Evolutionary conservation across 2,888 invertebrate species (phyloP).

Genomic region (Dermolepida albohirtum): DNA sequence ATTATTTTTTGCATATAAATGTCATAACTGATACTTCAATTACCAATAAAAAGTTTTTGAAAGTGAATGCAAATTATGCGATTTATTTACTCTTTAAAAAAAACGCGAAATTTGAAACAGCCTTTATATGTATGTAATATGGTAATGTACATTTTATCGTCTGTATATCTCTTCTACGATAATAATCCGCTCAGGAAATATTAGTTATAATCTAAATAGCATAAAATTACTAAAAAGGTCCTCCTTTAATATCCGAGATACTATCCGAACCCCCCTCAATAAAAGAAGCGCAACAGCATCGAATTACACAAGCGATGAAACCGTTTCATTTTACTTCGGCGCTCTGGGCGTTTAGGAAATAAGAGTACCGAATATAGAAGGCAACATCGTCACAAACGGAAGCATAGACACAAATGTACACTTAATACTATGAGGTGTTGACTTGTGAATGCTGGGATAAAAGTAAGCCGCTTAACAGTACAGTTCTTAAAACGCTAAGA

Average conservation of each 20-base stretch:
- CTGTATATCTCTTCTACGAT: not conserved
- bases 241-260: slow-evolving; percentile 25
- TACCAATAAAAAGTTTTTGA: too few species aligned
- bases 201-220: slow-evolving; percentile 37
- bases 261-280: slow-evolving; percentile 10
- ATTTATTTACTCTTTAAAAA: too few species aligned
- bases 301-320: slow-evolving; percentile 25
- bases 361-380: not conserved
- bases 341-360: slow-evolving; percentile 6
- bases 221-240: slow-evolving; percentile 32
- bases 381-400: slow-evolving; percentile 19
- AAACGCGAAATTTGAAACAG: too few species aligned
- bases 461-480: slow-evolving; percentile 40
- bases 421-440: slow-evolving; percentile 41
- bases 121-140: too few species aligned
- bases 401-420: slow-evolving; percentile 37
- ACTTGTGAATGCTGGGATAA: slow-evolving; percentile 38
- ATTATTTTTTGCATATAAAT: too few species aligned
- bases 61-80: too few species aligned
- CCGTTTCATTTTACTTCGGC: slow-evolving; percentile 10
- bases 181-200: slow-evolving; percentile 33
- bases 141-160: not conserved
- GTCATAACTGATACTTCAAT: too few species aligned
- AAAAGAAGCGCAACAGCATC: slow-evolving; percentile 10
- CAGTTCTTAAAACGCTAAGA: slow-evolving; percentile 32